phyloP scores from a whole-genome alignment of 2,888 invertebrate species.

The Copidosoma aretas region DNA sequence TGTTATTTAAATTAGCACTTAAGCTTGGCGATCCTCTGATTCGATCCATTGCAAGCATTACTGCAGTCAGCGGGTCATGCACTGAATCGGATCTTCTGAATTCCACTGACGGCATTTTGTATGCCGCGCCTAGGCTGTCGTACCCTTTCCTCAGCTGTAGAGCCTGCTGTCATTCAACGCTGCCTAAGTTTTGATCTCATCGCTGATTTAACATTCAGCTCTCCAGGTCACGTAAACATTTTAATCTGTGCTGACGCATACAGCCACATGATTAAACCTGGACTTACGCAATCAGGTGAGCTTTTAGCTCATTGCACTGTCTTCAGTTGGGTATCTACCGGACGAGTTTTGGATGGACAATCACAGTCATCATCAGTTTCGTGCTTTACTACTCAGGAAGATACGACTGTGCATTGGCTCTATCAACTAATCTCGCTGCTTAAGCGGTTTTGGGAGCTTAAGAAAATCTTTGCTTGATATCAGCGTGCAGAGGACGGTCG shows the following conservation, averaged over 20 bases:
- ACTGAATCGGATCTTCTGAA: too few relatives aligned
- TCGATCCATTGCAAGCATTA: too few relatives aligned
- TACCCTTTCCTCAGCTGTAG: background rate
- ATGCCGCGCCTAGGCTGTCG: background rate
- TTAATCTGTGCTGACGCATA: background rate
- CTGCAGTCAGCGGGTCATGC: background rate
- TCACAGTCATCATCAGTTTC: too few relatives aligned
- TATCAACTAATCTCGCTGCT: too few relatives aligned
- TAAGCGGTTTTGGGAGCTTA: too few relatives aligned
- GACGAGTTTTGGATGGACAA: background rate
- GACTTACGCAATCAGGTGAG: background rate
- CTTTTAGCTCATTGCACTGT: background rate
- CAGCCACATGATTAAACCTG: background rate
- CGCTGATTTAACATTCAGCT: background rate
- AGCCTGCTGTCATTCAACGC: background rate
- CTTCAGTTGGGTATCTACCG: background rate
- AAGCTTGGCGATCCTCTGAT: background rate
- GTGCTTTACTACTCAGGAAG: too few relatives aligned
- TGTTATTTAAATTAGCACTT: background rate
- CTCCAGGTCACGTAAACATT: background rate
- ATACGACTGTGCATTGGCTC: too few relatives aligned
- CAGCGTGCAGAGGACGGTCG: too few relatives aligned
- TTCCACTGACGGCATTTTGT: background rate
- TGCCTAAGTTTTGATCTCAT: background rate
- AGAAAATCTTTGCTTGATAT: too few relatives aligned